Evolutionary conservation across 2,113 vertebrate species (phyloP), one percentile per base, ranked within the genome.

Genomic region (Peromyscus leucopus): DNA sequence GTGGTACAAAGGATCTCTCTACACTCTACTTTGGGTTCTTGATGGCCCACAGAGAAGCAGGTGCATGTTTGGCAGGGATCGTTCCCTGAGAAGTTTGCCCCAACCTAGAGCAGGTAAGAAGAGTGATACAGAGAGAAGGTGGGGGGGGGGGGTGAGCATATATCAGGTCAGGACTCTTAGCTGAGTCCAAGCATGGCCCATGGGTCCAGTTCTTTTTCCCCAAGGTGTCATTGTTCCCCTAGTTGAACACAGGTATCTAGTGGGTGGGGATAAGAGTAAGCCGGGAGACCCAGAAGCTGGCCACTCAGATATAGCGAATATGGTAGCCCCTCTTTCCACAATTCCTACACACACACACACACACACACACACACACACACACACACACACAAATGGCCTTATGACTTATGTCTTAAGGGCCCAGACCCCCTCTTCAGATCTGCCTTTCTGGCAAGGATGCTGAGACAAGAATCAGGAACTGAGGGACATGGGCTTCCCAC

Each of bases 51-150:
- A 0, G 91, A n/a, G 46, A 97, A 96, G 97, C 99, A 99, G 75
- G 91, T 97, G 95, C 99, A 99, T 0, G 97, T 97, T 74, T 98
- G 92, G 96, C 99, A 99, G 10, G 95, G 97, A 5, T 3, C 7
- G 6, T 72, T 67, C 0, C 65, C 95, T 33, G 12, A 79, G 90
- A 98, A 97, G 1, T 4, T 6, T 1, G 80, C 91, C 13, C 98
- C 99, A 0, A 98, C 97, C 99, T 99, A 92, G 72, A 90, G 78
- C 10, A 42, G 76, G 48, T 26, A 8, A 17, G 0, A 11, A 74
- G 94, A 72, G 4, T 28, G 5, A 71, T 48, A 11, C 7, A 0
- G 15, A 75, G 69, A 65, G 28, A 57, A 2, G n/a, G 59, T 28
- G 26, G 16, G 4, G 59, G 7, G 13, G 0, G 3, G 31, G 21